These are phyloP conservation scores for Tinamus guttatus DNA, from an alignment of 2,113 vertebrate species.

Conservation along the genomic window DNA sequence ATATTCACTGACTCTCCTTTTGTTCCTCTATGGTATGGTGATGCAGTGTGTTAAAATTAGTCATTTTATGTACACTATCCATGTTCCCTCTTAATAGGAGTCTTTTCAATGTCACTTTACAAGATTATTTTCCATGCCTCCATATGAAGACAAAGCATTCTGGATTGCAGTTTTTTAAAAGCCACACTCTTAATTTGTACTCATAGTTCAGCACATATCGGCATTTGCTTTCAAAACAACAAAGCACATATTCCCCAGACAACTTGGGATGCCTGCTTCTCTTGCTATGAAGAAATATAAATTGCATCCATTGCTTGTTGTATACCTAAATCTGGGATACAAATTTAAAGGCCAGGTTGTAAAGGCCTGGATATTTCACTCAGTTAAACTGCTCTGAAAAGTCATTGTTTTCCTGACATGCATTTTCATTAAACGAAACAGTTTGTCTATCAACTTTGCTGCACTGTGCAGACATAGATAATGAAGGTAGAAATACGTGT, in stretches of 20 bases:
- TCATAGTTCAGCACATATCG: not conserved
- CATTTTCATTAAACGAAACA: not conserved
- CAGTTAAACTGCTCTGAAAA: not conserved
- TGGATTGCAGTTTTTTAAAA: not conserved
- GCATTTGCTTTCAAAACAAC: not conserved
- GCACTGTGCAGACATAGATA: not conserved
- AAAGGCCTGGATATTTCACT: not conserved
- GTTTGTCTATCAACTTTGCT: not conserved
- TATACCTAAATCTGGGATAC: not conserved
- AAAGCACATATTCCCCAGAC: not conserved
- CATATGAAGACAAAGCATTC: not conserved
- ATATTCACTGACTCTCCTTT: conserved; percentile 6
- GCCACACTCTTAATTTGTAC: not conserved
- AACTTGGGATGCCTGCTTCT: not conserved
- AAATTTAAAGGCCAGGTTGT: not conserved
- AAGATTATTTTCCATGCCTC: not conserved
- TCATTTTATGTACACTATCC: not conserved
- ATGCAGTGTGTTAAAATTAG: not conserved
- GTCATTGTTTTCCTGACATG: not conserved
- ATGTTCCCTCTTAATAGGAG: not conserved
- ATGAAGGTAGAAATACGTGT: not conserved
- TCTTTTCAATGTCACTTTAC: not conserved
- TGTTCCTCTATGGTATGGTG: not conserved
- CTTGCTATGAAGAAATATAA: not conserved
- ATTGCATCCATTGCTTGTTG: rapidly evolving